phyloP scores from a whole-genome alignment of 2,113 vertebrate genomes.

The Ovis canadensis region DNA sequence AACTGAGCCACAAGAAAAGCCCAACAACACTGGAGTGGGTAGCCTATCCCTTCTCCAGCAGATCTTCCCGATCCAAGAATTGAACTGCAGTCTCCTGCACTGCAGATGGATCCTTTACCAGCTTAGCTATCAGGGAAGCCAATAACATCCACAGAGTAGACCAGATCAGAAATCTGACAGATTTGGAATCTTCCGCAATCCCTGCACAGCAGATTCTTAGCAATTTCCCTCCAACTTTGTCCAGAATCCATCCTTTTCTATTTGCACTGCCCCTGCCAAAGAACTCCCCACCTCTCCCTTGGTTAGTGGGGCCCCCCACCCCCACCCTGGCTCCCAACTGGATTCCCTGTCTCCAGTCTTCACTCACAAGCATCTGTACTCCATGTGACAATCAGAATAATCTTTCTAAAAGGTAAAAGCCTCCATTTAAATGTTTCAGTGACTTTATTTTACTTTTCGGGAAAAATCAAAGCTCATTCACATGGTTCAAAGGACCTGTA shows the following conservation, averaged over 20 bases:
- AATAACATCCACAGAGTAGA: not conserved
- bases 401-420: not conserved
- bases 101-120: not conserved
- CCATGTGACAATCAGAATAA: not conserved
- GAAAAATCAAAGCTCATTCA: not conserved
- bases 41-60: not conserved
- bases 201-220: not conserved
- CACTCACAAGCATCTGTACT: not conserved
- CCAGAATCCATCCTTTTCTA: not conserved
- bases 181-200: not conserved
- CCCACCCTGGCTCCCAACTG: not conserved
- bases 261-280: not conserved
- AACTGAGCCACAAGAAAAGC: not conserved
- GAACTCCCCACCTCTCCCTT: not conserved
- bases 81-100: not conserved
- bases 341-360: not conserved
- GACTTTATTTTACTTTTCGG: not conserved
- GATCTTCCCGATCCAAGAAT: rapidly evolving
- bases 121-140: not conserved
- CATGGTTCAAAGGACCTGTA: not conserved
- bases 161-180: not conserved
- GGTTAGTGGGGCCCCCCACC: not conserved
- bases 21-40: not conserved
- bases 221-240: not conserved
- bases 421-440: not conserved